These are phyloP conservation scores for Chaetodon auriga DNA, from an alignment of 2,113 vertebrate species.

Conservation along the genomic window DNA sequence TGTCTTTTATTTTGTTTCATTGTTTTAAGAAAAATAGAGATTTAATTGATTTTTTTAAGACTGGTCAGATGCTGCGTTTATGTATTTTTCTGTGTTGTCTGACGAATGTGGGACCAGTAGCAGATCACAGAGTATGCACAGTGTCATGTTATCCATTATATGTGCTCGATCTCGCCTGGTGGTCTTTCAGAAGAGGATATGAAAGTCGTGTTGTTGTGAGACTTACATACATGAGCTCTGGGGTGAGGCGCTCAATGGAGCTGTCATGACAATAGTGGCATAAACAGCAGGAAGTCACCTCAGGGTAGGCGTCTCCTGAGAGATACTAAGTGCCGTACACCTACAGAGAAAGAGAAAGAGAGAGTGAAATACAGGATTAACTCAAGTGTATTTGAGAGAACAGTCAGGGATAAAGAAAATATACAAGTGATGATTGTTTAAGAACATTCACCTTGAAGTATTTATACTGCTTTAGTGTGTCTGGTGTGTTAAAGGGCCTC, in stretches of 20 bases:
- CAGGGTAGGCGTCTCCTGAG: conserved; percentile 50
- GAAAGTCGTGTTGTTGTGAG: conserved; percentile 44
- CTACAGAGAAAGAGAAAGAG: conserved; percentile 17
- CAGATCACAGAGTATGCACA: background rate
- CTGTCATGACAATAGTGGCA: conserved; percentile 72
- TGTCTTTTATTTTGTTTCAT: background rate
- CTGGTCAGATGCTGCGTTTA: background rate
- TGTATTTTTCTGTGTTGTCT: background rate
- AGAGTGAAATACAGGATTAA: background rate
- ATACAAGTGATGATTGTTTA: background rate
- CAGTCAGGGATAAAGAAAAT: background rate
- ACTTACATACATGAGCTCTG: background rate
- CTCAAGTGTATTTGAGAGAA: background rate
- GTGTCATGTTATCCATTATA: background rate
- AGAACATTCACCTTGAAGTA: background rate
- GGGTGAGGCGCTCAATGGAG: conserved; percentile 40
- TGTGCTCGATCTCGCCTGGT: background rate
- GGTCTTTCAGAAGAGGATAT: conserved; percentile 18
- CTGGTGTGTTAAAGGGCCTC: background rate
- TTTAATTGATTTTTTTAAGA: background rate
- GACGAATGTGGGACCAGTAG: background rate
- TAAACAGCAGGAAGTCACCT: conserved; percentile 69
- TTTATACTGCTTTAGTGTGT: background rate
- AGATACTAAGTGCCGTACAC: background rate
- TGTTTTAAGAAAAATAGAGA: background rate